Conservation (phyloP, 1,140 invertebrate genomes). For the Cotesia vestalis region DNA sequence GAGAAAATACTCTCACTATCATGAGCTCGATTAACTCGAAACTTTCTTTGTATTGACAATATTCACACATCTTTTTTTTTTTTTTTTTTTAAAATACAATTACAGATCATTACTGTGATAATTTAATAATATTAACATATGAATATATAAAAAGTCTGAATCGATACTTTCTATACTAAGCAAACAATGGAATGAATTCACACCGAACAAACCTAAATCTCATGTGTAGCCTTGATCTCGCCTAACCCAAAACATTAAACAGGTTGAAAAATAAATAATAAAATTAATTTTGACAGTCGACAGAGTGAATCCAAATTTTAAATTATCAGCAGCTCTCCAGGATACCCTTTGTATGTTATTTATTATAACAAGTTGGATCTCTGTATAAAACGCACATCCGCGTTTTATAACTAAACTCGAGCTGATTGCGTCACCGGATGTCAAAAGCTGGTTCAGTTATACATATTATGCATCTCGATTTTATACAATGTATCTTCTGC, state of each 20-base stretch:
- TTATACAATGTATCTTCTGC: not conserved
- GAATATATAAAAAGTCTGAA: no score
- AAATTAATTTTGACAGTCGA: no score
- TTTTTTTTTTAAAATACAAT: not conserved
- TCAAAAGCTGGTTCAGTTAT: not conserved
- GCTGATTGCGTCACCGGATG: slow-evolving; percentile 23
- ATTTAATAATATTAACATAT: not conserved
- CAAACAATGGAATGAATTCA: not conserved
- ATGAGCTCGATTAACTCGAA: slow-evolving; percentile 9
- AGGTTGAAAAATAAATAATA: no score
- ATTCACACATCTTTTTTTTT: not conserved
- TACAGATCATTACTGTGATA: not conserved
- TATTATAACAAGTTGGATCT: no score
- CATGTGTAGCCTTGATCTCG: not conserved
- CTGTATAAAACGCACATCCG: not conserved
- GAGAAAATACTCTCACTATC: slow-evolving; percentile 21
- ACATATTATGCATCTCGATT: not conserved
- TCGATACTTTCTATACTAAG: no score
- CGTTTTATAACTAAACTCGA: slow-evolving; percentile 19
- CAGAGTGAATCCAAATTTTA: no score
- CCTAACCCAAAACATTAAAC: not conserved
- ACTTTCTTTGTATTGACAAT: not conserved
- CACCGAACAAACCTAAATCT: not conserved
- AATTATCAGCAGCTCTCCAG: no score
- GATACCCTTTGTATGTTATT: no score